Base-by-base conservation (phyloP, 2,888 invertebrate genomes). In the Hyppa rectilinea region DNA sequence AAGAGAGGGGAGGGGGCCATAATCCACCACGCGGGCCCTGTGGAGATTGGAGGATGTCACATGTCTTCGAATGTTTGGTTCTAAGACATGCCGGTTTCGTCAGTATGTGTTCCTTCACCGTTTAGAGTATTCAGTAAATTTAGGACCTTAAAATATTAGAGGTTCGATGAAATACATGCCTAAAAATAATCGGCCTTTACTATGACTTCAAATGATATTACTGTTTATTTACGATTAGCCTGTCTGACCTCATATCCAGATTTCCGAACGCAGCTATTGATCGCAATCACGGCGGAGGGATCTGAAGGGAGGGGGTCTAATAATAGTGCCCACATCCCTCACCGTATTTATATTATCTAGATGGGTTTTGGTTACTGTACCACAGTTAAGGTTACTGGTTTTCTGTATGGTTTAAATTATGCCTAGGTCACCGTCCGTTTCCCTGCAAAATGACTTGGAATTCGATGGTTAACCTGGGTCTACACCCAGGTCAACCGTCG, bases 231-330 rank as follows among this genome's bases (percentile, higher is more conserved):
- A 29, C 29, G 20, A 20, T 20, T 29, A 53, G 53, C 6, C 14
- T n/a, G 53, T n/a, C 12, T 4, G 31, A 31, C n/a, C 31, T 55
- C 31, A 55, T 12, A n/a, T 47, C n/a, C 5, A n/a, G 5, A 10
- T 47, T 47, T n/a, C 20, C 53, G 36, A 47, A 67, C 69, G 73
- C 83, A 74, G 76, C 62, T 84, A 84, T 83, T 76, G 83, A 83
- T 84, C 80, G 68, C 17, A 36, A 36, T 58, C 23, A 36, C 29
- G 47, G 40, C 34, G 31, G 43, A 6, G 56, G 64, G 34, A 9
- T 38, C 12, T 14, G 26, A 17, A 23, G 62, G 26, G 38, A 17
- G 61, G 50, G 31, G 23, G 23, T 52, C 67, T 80, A 81, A 78
- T 81, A 74, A 80, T 80, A 71, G 65, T 45, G 36, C 58, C 31